A percentile compares a stretch with the other conserved stretches of the same genome.
phyloP scores from a whole-genome alignment of 1,140 invertebrate genomes.

The Drosophila mojavensis region DNA sequence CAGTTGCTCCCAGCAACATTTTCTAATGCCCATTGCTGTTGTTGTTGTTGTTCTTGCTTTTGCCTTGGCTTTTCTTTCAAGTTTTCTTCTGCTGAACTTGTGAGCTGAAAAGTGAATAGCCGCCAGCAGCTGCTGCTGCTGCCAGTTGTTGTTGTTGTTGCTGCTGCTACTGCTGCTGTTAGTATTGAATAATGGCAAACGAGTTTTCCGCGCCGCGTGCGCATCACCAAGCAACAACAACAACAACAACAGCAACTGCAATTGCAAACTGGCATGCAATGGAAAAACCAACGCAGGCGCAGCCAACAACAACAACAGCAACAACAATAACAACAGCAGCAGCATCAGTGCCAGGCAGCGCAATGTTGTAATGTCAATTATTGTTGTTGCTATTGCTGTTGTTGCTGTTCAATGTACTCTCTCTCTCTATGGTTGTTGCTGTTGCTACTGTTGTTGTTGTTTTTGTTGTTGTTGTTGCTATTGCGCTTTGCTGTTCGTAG shows the following conservation, averaged over 20 bases:
- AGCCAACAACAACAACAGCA: constrained; percentile 14
- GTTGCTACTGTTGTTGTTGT: constrained; percentile 11
- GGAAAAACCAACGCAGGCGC: constrained; percentile 68
- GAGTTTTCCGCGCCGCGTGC: constrained; percentile 73
- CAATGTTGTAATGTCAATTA: constrained; percentile 70
- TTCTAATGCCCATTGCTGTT: constrained; percentile 41
- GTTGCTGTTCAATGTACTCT: constrained; percentile 42
- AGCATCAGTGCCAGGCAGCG: constrained; percentile 56
- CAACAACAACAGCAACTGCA: constrained; percentile 33
- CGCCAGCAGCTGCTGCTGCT: constrained; percentile 7
- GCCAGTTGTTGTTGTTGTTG: constrained; percentile 24
- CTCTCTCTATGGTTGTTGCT: constrained; percentile 23
- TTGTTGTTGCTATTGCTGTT: constrained; percentile 37
- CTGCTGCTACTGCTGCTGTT: constrained; percentile 49
- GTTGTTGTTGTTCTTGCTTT: constrained; percentile 39
- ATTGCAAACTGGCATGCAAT: constrained; percentile 51
- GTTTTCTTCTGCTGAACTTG: constrained; percentile 68
- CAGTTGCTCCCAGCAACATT: constrained; percentile 9
- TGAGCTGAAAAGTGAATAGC: constrained; percentile 75
- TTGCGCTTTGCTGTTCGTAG: constrained; percentile 63
- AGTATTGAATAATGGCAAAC: constrained; percentile 80
- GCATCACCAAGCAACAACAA: constrained; percentile 56
- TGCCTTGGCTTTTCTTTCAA: constrained; percentile 43
- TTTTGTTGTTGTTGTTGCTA: constrained; percentile 34
- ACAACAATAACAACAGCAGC: constrained; percentile 16